Evolutionary conservation across 1,140 invertebrate species (phyloP).

Genomic region (Pogonomyrmex californicus): DNA sequence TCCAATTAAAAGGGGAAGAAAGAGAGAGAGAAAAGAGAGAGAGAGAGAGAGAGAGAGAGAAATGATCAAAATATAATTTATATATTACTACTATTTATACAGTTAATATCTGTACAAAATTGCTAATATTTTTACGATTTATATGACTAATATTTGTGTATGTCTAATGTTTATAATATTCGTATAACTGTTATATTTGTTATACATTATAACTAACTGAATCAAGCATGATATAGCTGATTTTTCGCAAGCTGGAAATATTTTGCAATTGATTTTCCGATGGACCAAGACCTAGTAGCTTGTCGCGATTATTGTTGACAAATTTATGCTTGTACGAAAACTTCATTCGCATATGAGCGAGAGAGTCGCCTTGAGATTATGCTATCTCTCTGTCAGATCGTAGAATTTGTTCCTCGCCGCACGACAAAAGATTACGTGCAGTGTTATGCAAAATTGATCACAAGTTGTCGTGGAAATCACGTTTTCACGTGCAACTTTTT

Average conservation of each 20-base stretch:
- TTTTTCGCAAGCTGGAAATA: background rate
- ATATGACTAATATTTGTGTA: constrained; percentile 17
- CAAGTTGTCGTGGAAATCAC: background rate
- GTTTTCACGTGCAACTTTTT: background rate
- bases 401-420: background rate
- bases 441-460: constrained; percentile 28
- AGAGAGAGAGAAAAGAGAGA: too few relatives aligned
- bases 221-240: background rate
- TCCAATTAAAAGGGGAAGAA: too few relatives aligned
- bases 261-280: background rate
- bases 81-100: background rate
- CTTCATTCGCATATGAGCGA: background rate
- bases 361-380: constrained; percentile 38
- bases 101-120: background rate
- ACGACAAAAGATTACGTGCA: constrained; percentile 29
- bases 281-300: background rate
- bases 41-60: too few relatives aligned
- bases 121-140: background rate
- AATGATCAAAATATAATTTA: background rate
- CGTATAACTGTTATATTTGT: background rate
- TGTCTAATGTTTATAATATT: background rate
- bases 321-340: background rate
- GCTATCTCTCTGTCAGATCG: background rate
- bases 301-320: background rate
- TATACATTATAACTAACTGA: background rate